A percentile compares a stretch with the other conserved stretches of the same genome.
Evolutionary conservation across 1,140 invertebrate species (phyloP).

Genomic region (Brachionus koreanus): DNA sequence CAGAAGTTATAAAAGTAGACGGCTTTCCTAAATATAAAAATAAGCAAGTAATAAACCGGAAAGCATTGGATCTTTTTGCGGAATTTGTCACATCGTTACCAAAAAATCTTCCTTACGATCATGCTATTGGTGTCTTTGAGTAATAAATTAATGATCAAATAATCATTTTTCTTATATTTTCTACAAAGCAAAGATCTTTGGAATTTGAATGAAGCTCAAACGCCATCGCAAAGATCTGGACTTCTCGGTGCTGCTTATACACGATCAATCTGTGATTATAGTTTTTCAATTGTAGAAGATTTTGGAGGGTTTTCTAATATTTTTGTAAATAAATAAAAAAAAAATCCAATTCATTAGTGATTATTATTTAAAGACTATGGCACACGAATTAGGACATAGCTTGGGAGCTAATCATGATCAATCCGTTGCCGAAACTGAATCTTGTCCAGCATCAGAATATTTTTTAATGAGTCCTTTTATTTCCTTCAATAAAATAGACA

Average conservation of each 20-base stretch:
- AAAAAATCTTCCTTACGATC: neutral
- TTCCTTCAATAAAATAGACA: neutral
- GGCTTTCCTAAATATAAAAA: neutral
- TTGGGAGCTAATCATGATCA: slow-evolving; percentile 16
- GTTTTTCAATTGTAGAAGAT: slow-evolving; percentile 8
- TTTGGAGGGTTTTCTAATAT: neutral
- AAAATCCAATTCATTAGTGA: neutral
- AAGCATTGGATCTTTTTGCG: neutral
- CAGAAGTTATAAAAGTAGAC: neutral
- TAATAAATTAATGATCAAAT: neutral
- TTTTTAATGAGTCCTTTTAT: slow-evolving; percentile 10
- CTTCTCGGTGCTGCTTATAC: neutral
- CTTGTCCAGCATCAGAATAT: neutral
- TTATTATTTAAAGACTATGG: neutral
- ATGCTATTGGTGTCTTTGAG: neutral
- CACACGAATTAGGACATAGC: neutral
- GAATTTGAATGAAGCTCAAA: neutral
- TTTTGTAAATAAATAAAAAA: neutral
- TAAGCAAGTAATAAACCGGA: neutral
- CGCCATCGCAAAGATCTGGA: neutral
- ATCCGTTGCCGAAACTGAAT: neutral
- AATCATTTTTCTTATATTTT: neutral
- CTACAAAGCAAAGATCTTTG: neutral
- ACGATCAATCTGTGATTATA: neutral
- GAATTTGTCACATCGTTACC: neutral